Evolutionary conservation across 2,888 invertebrate genomes (phyloP).

Genomic region (Neoitamus cyanurus): DNA sequence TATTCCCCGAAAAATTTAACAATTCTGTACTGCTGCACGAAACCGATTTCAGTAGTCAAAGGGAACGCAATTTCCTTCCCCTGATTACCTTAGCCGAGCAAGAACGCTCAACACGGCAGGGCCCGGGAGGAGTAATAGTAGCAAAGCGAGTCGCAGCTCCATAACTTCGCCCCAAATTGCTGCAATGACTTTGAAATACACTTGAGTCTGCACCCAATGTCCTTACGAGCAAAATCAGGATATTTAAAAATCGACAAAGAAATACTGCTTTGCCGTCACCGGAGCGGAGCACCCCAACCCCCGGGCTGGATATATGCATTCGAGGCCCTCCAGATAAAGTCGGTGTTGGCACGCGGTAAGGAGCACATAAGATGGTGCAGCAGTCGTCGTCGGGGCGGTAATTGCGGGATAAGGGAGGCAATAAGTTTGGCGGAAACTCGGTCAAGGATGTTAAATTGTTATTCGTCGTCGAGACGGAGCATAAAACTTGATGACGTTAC

Average conservation of each 20-base stretch:
- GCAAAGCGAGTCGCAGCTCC: not conserved
- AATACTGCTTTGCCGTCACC: not conserved
- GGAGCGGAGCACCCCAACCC: not conserved
- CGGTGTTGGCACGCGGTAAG: conserved; percentile 18
- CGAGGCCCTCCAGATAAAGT: not conserved
- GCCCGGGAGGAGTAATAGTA: not conserved
- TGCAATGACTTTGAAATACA: conserved; percentile 30
- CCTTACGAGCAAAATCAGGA: conserved; percentile 35
- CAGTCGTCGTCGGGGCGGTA: not conserved
- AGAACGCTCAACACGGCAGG: not conserved
- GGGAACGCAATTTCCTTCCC: not conserved
- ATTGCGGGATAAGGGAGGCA: not conserved
- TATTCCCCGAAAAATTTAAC: not conserved
- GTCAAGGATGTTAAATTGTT: conserved; percentile 53
- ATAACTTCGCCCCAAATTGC: not conserved
- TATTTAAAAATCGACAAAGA: conserved; percentile 21
- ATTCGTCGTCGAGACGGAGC: conserved; percentile 52
- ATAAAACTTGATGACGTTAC: conserved; percentile 52
- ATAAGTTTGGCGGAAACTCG: conserved; percentile 45
- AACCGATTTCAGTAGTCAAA: not conserved
- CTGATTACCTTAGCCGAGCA: not conserved
- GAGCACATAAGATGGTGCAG: not conserved
- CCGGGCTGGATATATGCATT: conserved; percentile 1
- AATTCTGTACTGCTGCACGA: not conserved
- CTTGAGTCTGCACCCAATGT: conserved; percentile 29